Percentiles rank a stretch among this genome's conserved stretches.
phyloP scores from a whole-genome alignment of 2,888 invertebrate species.

The Lamproptera curius region DNA sequence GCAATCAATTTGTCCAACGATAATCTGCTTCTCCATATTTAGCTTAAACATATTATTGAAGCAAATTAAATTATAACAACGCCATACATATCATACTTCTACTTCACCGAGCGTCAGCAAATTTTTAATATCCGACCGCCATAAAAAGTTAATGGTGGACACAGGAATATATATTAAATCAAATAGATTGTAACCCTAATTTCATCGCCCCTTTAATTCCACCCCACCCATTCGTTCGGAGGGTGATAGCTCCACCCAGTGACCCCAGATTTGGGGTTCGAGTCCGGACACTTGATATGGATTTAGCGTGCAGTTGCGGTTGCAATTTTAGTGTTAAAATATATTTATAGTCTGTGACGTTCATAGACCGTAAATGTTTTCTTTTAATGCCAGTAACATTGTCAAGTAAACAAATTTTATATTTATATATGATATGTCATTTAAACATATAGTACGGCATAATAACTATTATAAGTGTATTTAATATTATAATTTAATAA shows the following conservation, averaged over 20 bases:
- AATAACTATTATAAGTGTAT: too few species aligned
- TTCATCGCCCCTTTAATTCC: conserved; percentile 22
- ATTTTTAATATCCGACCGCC: conserved; percentile 14
- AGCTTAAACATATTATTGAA: too few species aligned
- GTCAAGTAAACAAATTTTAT: too few species aligned
- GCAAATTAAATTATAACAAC: too few species aligned
- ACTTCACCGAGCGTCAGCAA: background rate
- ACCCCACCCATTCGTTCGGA: conserved; percentile 17
- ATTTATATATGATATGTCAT: too few species aligned
- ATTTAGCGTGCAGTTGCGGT: conserved; percentile 33
- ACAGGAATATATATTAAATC: conserved; percentile 29
- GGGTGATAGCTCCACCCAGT: conserved; percentile 38
- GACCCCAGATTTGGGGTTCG: conserved; percentile 37
- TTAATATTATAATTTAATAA: too few species aligned
- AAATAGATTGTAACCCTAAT: conserved; percentile 32
- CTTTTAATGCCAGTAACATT: too few species aligned
- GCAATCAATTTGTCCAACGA: too few species aligned
- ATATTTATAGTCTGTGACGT: too few species aligned
- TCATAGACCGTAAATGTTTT: too few species aligned
- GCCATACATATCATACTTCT: background rate
- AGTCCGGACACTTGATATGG: conserved; percentile 25
- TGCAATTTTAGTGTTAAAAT: background rate
- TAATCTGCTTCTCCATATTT: too few species aligned
- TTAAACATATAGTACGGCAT: too few species aligned
- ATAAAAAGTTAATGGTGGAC: conserved; percentile 19